Conservation (phyloP, 2,888 invertebrate species). For the Myathropa florea region DNA sequence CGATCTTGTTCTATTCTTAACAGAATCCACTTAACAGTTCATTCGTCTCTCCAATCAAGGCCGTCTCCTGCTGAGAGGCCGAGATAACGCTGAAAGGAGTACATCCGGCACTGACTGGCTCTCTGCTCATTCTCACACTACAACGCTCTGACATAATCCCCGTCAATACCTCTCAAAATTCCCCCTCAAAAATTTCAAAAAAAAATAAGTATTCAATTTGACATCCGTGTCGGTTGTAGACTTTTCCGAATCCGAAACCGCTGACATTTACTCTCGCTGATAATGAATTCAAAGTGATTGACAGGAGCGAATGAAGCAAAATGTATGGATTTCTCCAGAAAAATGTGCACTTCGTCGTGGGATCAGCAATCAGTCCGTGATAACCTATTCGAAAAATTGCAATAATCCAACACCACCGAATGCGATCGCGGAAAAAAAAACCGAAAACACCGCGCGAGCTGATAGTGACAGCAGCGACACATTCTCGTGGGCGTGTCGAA, state of each 20-base stretch:
- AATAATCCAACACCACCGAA: slow-evolving; percentile 4
- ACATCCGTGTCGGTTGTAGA: background rate
- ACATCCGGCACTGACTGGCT: background rate
- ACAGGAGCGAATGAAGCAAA: background rate
- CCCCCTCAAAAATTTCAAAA: background rate
- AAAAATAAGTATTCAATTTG: no score
- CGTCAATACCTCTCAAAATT: no score
- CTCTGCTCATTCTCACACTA: background rate
- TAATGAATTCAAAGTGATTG: background rate
- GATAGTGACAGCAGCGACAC: background rate
- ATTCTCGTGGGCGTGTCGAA: slow-evolving; percentile 57
- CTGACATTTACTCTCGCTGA: background rate
- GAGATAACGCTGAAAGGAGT: background rate
- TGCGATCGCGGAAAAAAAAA: no score
- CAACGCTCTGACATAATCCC: no score
- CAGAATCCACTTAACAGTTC: background rate
- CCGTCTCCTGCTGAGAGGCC: background rate
- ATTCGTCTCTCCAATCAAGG: background rate
- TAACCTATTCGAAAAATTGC: slow-evolving; percentile 42
- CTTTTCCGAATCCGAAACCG: background rate
- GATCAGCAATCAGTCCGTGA: slow-evolving; percentile 31
- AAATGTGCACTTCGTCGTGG: slow-evolving; percentile 7
- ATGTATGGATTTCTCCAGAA: background rate
- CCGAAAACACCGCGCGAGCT: background rate
- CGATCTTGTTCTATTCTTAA: no score